Evolutionary conservation across 2,113 vertebrate species (phyloP).

Genomic region (Motacilla tschutschensis): DNA sequence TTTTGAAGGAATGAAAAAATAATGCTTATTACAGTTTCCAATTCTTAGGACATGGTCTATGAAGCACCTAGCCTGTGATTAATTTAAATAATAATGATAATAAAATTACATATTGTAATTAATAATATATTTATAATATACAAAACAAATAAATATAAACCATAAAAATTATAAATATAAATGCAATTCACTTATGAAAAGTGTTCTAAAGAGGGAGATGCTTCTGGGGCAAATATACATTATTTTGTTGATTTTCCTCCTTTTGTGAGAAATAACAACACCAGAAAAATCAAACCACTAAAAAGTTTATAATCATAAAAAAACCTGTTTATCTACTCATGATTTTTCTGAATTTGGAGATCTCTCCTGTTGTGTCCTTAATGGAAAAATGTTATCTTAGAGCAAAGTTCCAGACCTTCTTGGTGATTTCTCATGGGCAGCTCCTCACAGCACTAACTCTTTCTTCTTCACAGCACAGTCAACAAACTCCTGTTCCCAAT

Average conservation of each 20-base stretch:
- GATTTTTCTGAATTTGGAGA: background rate
- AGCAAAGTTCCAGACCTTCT: no score
- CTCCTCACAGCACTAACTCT: no score
- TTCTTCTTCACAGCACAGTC: no score
- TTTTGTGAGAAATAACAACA: background rate
- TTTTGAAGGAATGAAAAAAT: background rate
- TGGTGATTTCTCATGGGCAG: no score
- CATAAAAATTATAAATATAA: background rate
- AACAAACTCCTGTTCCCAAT: no score
- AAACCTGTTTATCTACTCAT: accelerated
- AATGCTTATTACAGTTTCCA: background rate
- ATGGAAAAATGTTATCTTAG: no score
- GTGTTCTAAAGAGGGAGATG: accelerated
- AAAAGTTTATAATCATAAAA: background rate
- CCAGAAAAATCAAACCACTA: background rate
- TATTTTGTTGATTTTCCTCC: background rate
- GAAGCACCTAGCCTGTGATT: background rate
- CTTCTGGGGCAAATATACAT: background rate
- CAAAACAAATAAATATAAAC: background rate
- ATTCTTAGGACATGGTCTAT: background rate
- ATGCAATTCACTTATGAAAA: background rate
- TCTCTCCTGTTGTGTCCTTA: background rate
- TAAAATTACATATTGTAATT: background rate
- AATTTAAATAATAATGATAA: background rate
- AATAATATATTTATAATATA: background rate